Conservation (phyloP, 2,888 invertebrate genomes). For the Elysia crispata region DNA sequence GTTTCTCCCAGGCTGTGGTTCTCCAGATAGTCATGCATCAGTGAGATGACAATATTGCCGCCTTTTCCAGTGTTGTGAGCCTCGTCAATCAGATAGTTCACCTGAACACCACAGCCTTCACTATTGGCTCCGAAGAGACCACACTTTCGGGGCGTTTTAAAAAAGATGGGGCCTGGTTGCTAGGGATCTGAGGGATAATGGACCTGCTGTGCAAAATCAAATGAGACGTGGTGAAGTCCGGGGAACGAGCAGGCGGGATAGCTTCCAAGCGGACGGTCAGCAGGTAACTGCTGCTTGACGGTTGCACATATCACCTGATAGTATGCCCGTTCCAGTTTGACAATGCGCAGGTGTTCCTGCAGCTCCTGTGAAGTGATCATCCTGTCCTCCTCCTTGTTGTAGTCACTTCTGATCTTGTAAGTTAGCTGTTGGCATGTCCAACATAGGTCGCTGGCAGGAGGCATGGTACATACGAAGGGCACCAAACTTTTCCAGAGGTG, state of each 20-base stretch:
- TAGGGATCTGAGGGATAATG: conserved; percentile 54
- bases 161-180: conserved; percentile 55
- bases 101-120: conserved; percentile 27
- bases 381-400: conserved; percentile 10
- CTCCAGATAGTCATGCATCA: conserved; percentile 47
- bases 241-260: conserved; percentile 3
- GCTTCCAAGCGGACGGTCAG: not conserved
- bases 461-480: too few relatives aligned
- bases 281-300: too few relatives aligned
- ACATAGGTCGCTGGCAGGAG: conserved; percentile 32
- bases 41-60: conserved; percentile 42
- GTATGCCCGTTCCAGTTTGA: conserved; percentile 3
- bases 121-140: conserved; percentile 35
- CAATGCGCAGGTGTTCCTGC: too few relatives aligned
- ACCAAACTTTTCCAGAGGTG: too few relatives aligned
- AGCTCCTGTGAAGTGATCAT: not conserved
- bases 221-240: conserved; percentile 15
- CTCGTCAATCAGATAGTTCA: conserved; percentile 36
- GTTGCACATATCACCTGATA: not conserved
- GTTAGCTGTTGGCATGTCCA: conserved; percentile 15
- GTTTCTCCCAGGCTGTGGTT: conserved; percentile 44
- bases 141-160: conserved; percentile 46
- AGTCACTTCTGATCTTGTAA: not conserved
- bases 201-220: conserved; percentile 52
- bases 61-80: conserved; percentile 45